Evolutionary conservation across 2,888 invertebrate genomes (phyloP).

Genomic region (Drosophila lacicola): DNA sequence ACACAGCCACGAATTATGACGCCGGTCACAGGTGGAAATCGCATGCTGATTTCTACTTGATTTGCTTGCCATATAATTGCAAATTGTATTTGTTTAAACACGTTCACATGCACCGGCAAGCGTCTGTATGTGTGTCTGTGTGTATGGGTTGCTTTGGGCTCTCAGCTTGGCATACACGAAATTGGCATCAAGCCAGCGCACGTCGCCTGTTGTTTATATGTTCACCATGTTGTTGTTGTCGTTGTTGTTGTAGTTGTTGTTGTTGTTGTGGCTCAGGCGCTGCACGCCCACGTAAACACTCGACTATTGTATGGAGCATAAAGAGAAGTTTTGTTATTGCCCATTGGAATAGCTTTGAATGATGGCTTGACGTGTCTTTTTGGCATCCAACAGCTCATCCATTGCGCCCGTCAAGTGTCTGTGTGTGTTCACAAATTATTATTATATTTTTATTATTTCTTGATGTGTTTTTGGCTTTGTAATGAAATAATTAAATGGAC

Average conservation of each 20-base stretch:
- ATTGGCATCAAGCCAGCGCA: constrained; percentile 66
- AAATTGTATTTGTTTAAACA: constrained; percentile 80
- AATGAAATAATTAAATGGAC: constrained; percentile 66
- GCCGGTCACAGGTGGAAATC: constrained; percentile 80
- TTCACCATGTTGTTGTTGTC: constrained; percentile 49
- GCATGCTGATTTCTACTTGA: constrained; percentile 78
- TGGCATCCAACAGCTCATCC: constrained; percentile 43
- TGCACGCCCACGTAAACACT: constrained; percentile 72
- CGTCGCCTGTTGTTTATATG: constrained; percentile 69
- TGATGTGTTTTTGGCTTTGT: constrained; percentile 33
- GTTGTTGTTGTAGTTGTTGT: constrained; percentile 7
- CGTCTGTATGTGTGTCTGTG: constrained; percentile 5
- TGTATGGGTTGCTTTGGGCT: constrained; percentile 24
- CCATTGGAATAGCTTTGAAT: constrained; percentile 63
- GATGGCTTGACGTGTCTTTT: constrained; percentile 68
- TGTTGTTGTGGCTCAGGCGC: constrained; percentile 19
- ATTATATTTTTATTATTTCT: constrained; percentile 41
- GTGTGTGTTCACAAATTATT: constrained; percentile 52
- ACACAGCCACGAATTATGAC: constrained; percentile 79
- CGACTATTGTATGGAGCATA: constrained; percentile 30
- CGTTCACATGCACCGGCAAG: constrained; percentile 52
- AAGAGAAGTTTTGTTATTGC: constrained; percentile 41
- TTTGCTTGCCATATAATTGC: constrained; percentile 80
- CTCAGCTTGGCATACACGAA: constrained; percentile 48
- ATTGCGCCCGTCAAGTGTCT: constrained; percentile 40